phyloP scores from a whole-genome alignment of 2,888 invertebrate species.

The Caradrina clavipalpis region DNA sequence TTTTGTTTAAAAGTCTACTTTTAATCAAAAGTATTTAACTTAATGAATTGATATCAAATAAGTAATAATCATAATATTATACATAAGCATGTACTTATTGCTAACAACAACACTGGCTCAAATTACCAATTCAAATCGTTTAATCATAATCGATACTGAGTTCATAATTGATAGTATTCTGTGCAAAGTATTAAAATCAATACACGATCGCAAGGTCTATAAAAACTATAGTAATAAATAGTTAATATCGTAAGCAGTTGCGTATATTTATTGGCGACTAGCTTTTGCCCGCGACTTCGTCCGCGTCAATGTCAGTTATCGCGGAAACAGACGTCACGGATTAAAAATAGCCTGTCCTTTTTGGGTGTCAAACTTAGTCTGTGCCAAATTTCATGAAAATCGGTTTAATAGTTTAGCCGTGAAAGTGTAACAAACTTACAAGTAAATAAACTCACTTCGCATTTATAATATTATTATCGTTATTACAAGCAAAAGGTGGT shows the following conservation, averaged over 20 bases:
- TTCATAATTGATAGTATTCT: slow-evolving; percentile 28
- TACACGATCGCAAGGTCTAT: slow-evolving; percentile 33
- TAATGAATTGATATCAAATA: neutral
- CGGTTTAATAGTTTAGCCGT: too few relatives aligned
- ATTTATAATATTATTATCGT: too few relatives aligned
- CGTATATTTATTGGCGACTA: neutral
- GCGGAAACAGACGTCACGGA: too few relatives aligned
- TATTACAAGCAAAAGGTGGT: slow-evolving; percentile 29
- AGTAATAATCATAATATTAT: neutral
- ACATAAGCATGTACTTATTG: neutral
- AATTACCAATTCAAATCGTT: slow-evolving; percentile 54
- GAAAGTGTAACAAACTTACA: too few relatives aligned
- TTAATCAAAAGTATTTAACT: neutral
- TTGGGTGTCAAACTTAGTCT: too few relatives aligned
- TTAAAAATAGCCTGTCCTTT: too few relatives aligned
- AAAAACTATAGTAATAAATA: slow-evolving; percentile 34
- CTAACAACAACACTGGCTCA: neutral
- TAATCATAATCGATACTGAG: slow-evolving; percentile 12
- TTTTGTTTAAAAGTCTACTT: too few relatives aligned
- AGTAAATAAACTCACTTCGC: too few relatives aligned
- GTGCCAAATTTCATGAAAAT: too few relatives aligned
- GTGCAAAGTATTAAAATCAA: slow-evolving; percentile 41
- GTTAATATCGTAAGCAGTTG: slow-evolving; percentile 9
- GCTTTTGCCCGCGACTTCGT: too few relatives aligned
- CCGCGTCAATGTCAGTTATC: too few relatives aligned